A percentile compares a stretch with the other conserved stretches of the same genome.
These are phyloP conservation scores for Melierax canorus DNA, from an alignment of 2,113 vertebrate species.

Conservation along the genomic window DNA sequence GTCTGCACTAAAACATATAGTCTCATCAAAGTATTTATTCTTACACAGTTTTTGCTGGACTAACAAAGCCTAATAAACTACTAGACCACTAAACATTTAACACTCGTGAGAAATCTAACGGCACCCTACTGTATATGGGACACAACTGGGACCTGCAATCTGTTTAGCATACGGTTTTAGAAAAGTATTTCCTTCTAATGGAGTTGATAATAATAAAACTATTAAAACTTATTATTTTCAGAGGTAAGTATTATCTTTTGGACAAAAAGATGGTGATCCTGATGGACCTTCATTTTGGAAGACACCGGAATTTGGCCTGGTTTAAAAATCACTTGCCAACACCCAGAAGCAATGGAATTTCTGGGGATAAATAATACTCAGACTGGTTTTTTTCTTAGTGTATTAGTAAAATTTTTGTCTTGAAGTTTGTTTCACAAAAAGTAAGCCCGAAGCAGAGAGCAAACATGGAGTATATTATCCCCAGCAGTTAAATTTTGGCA, in stretches of 20 bases:
- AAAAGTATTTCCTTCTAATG: neutral
- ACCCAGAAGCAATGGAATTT: neutral
- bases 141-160: neutral
- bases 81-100: neutral
- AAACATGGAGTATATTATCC: neutral
- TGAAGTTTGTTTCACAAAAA: neutral
- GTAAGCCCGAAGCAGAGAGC: neutral
- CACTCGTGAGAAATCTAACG: neutral
- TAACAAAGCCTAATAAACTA: neutral
- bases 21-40: neutral
- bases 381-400: neutral
- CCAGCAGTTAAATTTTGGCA: neutral
- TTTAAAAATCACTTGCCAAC: neutral
- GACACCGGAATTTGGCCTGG: neutral
- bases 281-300: neutral
- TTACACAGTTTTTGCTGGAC: neutral
- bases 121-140: neutral
- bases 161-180: rapidly evolving
- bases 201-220: neutral
- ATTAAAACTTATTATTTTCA: neutral
- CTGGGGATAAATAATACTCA: neutral
- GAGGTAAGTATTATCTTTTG: neutral
- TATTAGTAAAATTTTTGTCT: neutral
- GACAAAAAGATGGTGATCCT: neutral
- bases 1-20: neutral